Evolutionary conservation across 2,888 invertebrate species (phyloP), one percentile per base, ranked within the genome.

Genomic region (Allygus modestus): DNA sequence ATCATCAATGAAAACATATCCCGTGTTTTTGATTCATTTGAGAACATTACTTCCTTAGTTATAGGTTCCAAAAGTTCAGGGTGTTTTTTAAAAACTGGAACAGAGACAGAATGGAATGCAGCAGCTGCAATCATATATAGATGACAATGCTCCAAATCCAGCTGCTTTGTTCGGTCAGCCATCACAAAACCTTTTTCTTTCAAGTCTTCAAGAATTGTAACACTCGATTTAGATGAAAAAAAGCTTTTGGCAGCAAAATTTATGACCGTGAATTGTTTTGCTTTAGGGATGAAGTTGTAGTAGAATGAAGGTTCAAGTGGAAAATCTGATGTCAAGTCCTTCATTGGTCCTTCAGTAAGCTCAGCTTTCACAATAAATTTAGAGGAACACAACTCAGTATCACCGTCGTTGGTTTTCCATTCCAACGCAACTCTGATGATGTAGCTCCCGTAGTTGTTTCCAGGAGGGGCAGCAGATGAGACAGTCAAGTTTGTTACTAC

Each of bases 201-300:
- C 26, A 81, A 81, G 17, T 81, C 81, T 58, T 81, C 81, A 65
- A 81, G 65, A 37, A 81, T 31, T 41, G 58, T 65, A 7, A 43
- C 43, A 2, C 5, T 43, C 9, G 43, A 41, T 41, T 43, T 43
- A 17, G 81, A 23, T 9, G 81, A 81, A n/a, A 37, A 65, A 41
- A 33, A 81, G 12, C 33, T 23, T 65, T 81, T 81, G 12, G 81
- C 58, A 12, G 65, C 58, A 26, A 65, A 65, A 23, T 33, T 26
- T 41, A 20, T 37, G 17, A 37, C 41, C 15, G n/a, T 0, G 17
- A 61, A 31, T n/a, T 37, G 1, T 20, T 37, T 43, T 28, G 65
- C 43, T 43, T 20, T 23, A 26, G 81, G 81, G 0, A 81, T 20
- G 31, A 65, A 61, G 7, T 65, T 43, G 41, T 61, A 58, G 41